These are phyloP conservation scores for Sternotherus odoratus DNA, from an alignment of 2,797 vertebrate species.

Conservation along the genomic window DNA sequence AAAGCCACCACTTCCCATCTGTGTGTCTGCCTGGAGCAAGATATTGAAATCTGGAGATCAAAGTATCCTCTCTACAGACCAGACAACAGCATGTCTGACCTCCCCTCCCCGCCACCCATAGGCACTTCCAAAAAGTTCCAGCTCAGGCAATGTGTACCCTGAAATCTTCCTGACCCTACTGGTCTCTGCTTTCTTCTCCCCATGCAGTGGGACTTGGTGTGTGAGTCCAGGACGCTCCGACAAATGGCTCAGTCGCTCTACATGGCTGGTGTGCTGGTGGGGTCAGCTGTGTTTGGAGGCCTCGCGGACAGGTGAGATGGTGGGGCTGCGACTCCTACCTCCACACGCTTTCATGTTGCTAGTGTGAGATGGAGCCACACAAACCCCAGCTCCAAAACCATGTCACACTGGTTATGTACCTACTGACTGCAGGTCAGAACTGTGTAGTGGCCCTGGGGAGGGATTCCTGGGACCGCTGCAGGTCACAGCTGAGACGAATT, in stretches of 20 bases:
- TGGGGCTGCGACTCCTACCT: fast-evolving
- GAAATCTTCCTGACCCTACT: not conserved
- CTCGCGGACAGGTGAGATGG: conserved; percentile 86
- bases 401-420: not conserved
- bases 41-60: not conserved
- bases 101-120: not conserved
- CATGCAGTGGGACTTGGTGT: conserved; percentile 90
- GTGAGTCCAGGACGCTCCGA: conserved; percentile 79
- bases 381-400: not conserved
- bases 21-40: not conserved
- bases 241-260: conserved; percentile 88
- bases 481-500: not conserved
- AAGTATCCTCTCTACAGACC: too few relatives aligned
- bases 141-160: not conserved
- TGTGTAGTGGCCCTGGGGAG: not conserved
- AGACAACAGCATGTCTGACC: not conserved
- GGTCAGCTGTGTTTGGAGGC: conserved; percentile 83
- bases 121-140: not conserved
- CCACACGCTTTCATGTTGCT: not conserved
- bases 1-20: not conserved
- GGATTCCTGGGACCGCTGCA: not conserved
- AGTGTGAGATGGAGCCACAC: not conserved
- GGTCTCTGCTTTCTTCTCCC: not conserved
- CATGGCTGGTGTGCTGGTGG: conserved; percentile 90
- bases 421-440: not conserved